These are phyloP conservation scores for Chloromyia formosa DNA, from an alignment of 2,888 invertebrate species.

Conservation along the genomic window DNA sequence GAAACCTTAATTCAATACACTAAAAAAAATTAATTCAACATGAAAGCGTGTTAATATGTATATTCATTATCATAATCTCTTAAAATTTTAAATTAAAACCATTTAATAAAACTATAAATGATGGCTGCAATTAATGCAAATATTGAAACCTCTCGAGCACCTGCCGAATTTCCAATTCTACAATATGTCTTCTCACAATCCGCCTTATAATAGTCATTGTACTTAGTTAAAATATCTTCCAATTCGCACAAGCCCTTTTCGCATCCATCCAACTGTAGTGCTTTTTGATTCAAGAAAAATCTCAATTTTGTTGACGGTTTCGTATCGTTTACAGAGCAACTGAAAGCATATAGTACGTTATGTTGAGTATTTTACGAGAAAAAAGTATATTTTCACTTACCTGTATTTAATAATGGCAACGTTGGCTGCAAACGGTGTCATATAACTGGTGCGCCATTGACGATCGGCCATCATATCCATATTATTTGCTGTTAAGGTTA, in stretches of 20 bases:
- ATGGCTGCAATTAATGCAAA: not conserved
- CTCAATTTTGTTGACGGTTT: conserved; percentile 65
- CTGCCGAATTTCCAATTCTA: conserved; percentile 17
- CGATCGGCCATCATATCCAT: conserved; percentile 68
- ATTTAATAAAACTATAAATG: not conserved
- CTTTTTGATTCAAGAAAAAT: conserved; percentile 77
- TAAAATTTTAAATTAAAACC: conserved; percentile 9
- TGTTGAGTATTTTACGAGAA: no score
- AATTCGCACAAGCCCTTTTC: conserved; percentile 81
- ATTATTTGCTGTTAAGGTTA: conserved; percentile 68
- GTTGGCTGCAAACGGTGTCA: conserved; percentile 78
- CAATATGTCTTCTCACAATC: conserved; percentile 54
- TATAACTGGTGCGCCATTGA: conserved; percentile 74
- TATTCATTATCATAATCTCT: no score
- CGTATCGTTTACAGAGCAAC: conserved; percentile 14
- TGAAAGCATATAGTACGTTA: conserved; percentile 6
- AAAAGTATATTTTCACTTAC: conserved; percentile 67
- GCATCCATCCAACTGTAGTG: conserved; percentile 74
- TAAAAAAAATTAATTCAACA: no score
- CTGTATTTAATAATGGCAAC: conserved; percentile 78
- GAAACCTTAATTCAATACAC: no score
- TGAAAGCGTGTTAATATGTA: no score
- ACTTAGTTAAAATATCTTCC: conserved; percentile 71
- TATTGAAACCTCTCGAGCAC: conserved; percentile 1
- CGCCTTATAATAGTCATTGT: conserved; percentile 66